Conservation (phyloP, 2,113 vertebrate genomes). For the Callipepla californica region DNA sequence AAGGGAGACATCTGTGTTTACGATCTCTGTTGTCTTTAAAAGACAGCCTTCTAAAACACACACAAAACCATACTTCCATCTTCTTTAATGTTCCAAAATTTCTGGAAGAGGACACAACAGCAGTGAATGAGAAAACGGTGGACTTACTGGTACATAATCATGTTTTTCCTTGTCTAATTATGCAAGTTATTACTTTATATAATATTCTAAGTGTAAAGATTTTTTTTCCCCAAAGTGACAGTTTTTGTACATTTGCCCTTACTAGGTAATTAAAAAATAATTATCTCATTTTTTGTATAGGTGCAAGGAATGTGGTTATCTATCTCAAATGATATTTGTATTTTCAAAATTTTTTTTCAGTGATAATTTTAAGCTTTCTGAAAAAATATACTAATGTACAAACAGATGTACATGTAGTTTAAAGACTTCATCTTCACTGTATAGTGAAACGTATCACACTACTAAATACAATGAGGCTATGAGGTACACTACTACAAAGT, state of each 20-base stretch:
- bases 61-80: constrained; percentile 54
- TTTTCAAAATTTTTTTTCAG: neutral
- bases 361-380: neutral
- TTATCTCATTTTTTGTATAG: neutral
- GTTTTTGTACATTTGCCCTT: neutral
- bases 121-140: constrained; percentile 64
- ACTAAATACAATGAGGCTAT: neutral
- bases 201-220: neutral
- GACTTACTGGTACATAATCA: constrained; percentile 77
- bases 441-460: neutral
- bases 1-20: constrained; percentile 71
- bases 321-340: neutral
- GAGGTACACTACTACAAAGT: neutral
- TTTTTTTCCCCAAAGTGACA: neutral
- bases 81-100: constrained; percentile 82
- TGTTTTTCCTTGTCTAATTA: neutral
- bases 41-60: constrained; percentile 77
- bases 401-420: neutral
- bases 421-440: neutral
- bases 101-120: constrained; percentile 78
- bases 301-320: accelerated
- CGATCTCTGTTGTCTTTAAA: constrained; percentile 83
- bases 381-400: neutral
- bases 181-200: neutral
- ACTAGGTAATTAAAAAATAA: neutral